Percentiles rank a stretch among this genome's conserved stretches.
Conservation (phyloP, 1,140 invertebrate genomes). For the Sycophila sp. region DNA sequence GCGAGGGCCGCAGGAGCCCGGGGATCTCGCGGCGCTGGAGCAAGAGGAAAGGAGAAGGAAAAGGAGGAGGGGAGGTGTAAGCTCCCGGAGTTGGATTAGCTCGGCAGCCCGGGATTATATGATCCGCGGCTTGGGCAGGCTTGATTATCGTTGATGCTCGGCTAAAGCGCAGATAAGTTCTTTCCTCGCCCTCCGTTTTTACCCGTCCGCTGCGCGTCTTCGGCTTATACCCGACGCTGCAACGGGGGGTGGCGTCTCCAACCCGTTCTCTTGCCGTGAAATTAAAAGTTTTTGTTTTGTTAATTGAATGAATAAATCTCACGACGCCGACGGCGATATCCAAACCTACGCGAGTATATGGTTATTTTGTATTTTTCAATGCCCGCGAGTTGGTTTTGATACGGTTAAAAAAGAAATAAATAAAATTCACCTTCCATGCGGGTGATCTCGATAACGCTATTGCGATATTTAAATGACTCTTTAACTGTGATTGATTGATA, state of each 20-base stretch:
- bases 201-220: not conserved
- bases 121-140: not conserved
- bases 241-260: too few relatives aligned
- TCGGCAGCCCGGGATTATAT: not conserved
- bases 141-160: constrained; percentile 18
- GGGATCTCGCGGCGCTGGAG: not conserved
- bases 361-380: too few relatives aligned
- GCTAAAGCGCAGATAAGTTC: constrained; percentile 9
- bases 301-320: not conserved
- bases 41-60: too few relatives aligned
- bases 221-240: not conserved
- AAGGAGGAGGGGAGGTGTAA: not conserved
- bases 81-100: not conserved
- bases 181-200: not conserved
- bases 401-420: too few relatives aligned
- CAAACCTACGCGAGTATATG: too few relatives aligned
- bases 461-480: too few relatives aligned
- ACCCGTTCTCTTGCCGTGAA: not conserved
- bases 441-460: too few relatives aligned
- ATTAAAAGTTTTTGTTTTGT: constrained; percentile 21
- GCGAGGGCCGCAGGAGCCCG: not conserved
- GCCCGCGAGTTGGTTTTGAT: too few relatives aligned
- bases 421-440: too few relatives aligned
- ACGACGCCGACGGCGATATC: not conserved
- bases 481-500: too few relatives aligned